A percentile compares a stretch with the other conserved stretches of the same genome.
phyloP scores from a whole-genome alignment of 2,888 invertebrate genomes.

The Luffia ferchaultella region DNA sequence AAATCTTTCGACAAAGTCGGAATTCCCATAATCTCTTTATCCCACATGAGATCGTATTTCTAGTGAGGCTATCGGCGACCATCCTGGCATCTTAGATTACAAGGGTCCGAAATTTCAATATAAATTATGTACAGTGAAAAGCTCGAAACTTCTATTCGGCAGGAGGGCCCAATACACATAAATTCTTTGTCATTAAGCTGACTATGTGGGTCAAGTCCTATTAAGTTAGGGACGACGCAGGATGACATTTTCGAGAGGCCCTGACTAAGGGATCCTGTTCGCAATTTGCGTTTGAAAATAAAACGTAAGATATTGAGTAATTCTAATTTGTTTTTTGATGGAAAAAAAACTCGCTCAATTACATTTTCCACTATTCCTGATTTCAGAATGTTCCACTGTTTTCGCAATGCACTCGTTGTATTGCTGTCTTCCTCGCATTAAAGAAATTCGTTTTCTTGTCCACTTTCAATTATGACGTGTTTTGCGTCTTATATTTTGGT shows the following conservation, averaged over 20 bases:
- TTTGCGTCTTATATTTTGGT: no score
- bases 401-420: no score
- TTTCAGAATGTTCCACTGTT: no score
- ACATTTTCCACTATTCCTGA: no score
- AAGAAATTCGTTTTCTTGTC: no score
- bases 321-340: no score
- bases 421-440: no score
- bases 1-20: neutral
- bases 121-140: slow-evolving; percentile 6
- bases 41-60: neutral
- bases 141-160: slow-evolving; percentile 17
- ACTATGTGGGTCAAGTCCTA: slow-evolving; percentile 15
- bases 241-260: neutral
- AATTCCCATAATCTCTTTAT: neutral
- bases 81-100: neutral
- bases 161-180: slow-evolving; percentile 20
- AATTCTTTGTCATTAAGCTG: slow-evolving; percentile 24
- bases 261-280: neutral
- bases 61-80: neutral
- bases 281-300: neutral
- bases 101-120: slow-evolving; percentile 4
- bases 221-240: neutral
- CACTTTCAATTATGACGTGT: no score
- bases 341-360: no score
- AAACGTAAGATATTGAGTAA: neutral